Evolutionary conservation across 2,797 vertebrate species (phyloP).

Genomic region (Bufotes viridis): DNA sequence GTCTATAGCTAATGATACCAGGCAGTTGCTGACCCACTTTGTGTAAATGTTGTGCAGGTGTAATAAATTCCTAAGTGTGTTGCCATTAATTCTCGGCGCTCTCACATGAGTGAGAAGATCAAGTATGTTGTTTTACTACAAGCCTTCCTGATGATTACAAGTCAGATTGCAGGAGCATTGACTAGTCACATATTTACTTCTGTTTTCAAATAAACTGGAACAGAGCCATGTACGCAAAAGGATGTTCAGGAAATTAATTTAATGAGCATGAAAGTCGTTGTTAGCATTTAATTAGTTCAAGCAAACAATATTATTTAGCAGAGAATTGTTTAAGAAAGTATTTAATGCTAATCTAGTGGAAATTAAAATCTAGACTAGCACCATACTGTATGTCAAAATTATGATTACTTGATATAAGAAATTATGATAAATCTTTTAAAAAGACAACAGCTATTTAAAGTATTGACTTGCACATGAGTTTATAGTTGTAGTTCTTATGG

Average conservation of each 20-base stretch:
- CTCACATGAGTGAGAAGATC: slow-evolving; percentile 58
- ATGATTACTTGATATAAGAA: neutral
- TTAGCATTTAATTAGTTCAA: slow-evolving; percentile 42
- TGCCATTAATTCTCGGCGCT: slow-evolving; percentile 54
- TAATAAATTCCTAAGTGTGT: slow-evolving; percentile 58
- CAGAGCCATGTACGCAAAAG: slow-evolving; percentile 21
- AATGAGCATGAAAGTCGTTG: slow-evolving; percentile 33
- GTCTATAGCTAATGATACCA: slow-evolving; percentile 55
- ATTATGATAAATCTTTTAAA: neutral
- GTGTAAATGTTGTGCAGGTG: slow-evolving; percentile 56
- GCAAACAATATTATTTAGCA: slow-evolving; percentile 27
- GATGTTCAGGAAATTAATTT: slow-evolving; percentile 31
- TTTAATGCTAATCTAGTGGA: slow-evolving; percentile 36
- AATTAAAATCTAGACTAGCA: slow-evolving; percentile 8
- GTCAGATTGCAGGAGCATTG: slow-evolving; percentile 29
- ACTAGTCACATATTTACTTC: slow-evolving; percentile 35
- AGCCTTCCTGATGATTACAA: slow-evolving; percentile 49
- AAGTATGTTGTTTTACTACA: slow-evolving; percentile 60
- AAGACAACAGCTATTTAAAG: neutral
- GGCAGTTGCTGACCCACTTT: slow-evolving; percentile 56
- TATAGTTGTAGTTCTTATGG: too few relatives aligned
- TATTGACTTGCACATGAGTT: neutral
- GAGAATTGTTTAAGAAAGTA: slow-evolving; percentile 11
- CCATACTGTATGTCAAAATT: neutral
- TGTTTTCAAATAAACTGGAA: slow-evolving; percentile 39